phyloP scores from a whole-genome alignment of 2,113 vertebrate genomes.

The Microcebus tavaratra region DNA sequence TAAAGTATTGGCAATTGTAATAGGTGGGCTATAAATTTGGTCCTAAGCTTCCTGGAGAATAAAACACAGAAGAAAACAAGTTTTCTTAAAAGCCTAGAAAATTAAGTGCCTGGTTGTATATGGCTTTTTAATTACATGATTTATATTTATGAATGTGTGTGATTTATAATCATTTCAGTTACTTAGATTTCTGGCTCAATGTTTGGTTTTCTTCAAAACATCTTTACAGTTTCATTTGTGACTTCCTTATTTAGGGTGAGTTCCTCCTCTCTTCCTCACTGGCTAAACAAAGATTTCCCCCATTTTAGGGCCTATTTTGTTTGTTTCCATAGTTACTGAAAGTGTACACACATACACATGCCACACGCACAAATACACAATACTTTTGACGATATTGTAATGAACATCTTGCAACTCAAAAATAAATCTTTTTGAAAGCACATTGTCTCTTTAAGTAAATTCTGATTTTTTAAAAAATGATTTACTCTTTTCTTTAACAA shows the following conservation, averaged over 20 bases:
- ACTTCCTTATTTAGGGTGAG: slow-evolving; percentile 66
- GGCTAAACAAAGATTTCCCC: slow-evolving; percentile 67
- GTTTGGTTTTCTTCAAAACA: slow-evolving; percentile 47
- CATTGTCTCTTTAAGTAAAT: neutral
- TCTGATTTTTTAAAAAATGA: neutral
- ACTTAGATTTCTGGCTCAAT: slow-evolving; percentile 31
- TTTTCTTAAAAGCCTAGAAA: neutral
- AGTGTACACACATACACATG: neutral
- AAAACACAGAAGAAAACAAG: neutral
- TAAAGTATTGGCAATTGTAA: neutral
- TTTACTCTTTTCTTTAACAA: slow-evolving; percentile 25
- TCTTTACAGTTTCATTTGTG: slow-evolving; percentile 33
- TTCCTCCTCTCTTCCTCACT: slow-evolving; percentile 47
- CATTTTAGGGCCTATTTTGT: slow-evolving; percentile 53
- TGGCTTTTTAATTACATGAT: neutral
- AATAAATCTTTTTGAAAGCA: neutral
- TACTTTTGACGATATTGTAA: neutral
- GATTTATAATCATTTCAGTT: neutral
- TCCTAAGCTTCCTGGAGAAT: neutral
- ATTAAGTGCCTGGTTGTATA: neutral
- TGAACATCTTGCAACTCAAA: neutral
- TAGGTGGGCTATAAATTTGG: neutral
- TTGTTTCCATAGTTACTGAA: slow-evolving; percentile 65
- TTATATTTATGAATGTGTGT: neutral
- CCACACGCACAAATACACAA: neutral